Percentiles rank a stretch among this genome's conserved stretches.
phyloP scores from a whole-genome alignment of 2,797 vertebrate genomes.

The Rhynchotus rufescens region DNA sequence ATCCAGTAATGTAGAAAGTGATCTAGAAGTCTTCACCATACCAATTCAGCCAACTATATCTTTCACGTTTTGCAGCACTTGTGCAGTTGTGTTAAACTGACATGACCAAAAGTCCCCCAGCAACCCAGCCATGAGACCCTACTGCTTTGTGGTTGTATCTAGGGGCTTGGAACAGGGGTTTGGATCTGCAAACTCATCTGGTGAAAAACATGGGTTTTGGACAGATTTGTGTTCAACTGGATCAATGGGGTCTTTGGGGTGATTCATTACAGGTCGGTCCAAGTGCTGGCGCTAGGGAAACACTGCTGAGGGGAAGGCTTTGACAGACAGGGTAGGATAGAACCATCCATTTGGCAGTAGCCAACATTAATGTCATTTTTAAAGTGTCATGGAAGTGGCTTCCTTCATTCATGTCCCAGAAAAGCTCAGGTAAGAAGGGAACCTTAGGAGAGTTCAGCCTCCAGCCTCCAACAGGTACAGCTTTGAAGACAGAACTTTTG shows the following conservation, averaged over 20 bases:
- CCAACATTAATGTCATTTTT: neutral
- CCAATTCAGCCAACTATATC: neutral
- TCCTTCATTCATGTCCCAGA: neutral
- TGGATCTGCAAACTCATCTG: neutral
- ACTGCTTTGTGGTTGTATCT: neutral
- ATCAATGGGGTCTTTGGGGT: neutral
- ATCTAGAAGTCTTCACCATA: neutral
- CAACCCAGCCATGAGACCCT: neutral
- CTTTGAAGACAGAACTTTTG: neutral
- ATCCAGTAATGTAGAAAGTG: neutral
- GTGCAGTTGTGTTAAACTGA: fast-evolving
- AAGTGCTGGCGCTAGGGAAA: neutral
- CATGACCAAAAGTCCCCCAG: neutral
- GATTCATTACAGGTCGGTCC: neutral
- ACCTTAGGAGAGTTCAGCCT: neutral
- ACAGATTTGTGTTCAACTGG: neutral
- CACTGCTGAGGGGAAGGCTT: neutral
- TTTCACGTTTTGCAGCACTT: neutral
- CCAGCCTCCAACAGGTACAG: neutral
- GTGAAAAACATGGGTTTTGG: neutral
- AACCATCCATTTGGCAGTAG: neutral
- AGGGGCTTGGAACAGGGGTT: too few relatives aligned
- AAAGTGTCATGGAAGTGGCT: too few relatives aligned
- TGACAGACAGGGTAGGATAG: neutral
- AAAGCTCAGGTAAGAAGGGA: neutral